phyloP scores from a whole-genome alignment of 2,797 vertebrate genomes.

The Betta splendens region DNA sequence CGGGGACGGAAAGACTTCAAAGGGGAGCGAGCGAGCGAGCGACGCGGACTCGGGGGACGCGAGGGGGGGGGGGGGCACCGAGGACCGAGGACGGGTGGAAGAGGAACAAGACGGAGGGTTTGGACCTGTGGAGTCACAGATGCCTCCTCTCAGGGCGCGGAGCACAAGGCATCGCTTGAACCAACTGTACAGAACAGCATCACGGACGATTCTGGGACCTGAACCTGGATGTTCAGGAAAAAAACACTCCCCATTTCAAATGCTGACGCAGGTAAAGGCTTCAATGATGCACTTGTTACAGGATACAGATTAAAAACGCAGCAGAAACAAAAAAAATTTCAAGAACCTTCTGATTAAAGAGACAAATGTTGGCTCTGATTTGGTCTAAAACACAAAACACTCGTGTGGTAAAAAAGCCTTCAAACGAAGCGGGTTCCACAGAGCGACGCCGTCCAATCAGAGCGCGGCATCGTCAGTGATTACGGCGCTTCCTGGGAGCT shows the following conservation, averaged over 20 bases:
- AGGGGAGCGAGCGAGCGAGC: constrained; percentile 65
- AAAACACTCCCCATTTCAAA: constrained; percentile 33
- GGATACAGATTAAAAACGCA: constrained; percentile 1
- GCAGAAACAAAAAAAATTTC: background rate
- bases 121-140: constrained; percentile 5
- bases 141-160: too few relatives aligned
- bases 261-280: constrained; percentile 4
- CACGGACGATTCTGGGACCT: too few relatives aligned
- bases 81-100: constrained; percentile 45
- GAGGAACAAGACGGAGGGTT: background rate
- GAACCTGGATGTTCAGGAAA: constrained; percentile 1
- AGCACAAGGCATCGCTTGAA: too few relatives aligned
- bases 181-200: too few relatives aligned
- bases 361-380: constrained; percentile 4
- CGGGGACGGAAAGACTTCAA: constrained; percentile 71
- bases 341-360: too few relatives aligned
- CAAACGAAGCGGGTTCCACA: constrained; percentile 41
- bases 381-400: constrained; percentile 11
- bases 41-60: constrained; percentile 62
- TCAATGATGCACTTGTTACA: constrained; percentile 9
- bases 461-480: constrained; percentile 63
- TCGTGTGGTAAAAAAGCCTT: constrained; percentile 22
- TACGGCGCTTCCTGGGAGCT: constrained; percentile 63
- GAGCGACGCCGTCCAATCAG: constrained; percentile 51
- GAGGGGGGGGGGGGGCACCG: constrained; percentile 19